Percentiles rank a stretch among this genome's conserved stretches.
phyloP scores from a whole-genome alignment of 2,113 vertebrate species.

The Chlamydotis undulata region DNA sequence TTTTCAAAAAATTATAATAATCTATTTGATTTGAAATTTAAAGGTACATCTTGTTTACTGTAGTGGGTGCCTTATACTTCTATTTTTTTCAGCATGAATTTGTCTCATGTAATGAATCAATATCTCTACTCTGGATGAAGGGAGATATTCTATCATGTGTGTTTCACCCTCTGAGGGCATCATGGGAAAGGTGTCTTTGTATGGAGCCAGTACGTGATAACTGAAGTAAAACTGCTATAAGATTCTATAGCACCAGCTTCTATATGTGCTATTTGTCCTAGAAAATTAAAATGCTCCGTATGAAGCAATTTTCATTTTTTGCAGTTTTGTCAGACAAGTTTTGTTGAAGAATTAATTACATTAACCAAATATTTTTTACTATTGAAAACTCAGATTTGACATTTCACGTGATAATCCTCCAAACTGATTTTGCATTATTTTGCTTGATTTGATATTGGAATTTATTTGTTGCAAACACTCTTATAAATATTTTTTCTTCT shows the following conservation, averaged over 20 bases:
- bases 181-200: background rate
- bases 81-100: background rate
- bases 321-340: background rate
- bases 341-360: background rate
- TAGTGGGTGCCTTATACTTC: background rate
- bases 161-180: background rate
- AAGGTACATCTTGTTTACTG: background rate
- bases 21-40: background rate
- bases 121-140: background rate
- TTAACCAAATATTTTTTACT: background rate
- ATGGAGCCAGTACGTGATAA: background rate
- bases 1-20: background rate
- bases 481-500: background rate
- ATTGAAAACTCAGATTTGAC: background rate
- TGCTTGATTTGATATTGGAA: background rate
- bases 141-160: rapidly evolving
- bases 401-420: background rate
- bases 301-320: background rate
- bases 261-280: background rate
- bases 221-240: background rate
- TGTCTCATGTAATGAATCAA: background rate
- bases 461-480: background rate
- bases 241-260: background rate
- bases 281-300: background rate
- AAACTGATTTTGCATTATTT: background rate